phyloP scores from a whole-genome alignment of 2,797 vertebrate species.

The Margarornis squamiger region DNA sequence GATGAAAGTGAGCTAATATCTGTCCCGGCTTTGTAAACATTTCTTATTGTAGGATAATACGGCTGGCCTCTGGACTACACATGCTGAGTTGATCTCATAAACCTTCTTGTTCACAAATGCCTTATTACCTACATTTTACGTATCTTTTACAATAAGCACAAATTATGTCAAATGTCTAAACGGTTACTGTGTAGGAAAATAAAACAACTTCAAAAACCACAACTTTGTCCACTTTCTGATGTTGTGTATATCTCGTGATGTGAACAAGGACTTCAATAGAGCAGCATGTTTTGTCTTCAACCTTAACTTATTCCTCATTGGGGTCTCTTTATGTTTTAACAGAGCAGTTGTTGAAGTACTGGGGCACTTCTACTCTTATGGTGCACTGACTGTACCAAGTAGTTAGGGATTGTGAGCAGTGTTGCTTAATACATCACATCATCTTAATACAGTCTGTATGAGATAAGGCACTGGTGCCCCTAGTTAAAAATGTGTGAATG shows the following conservation, averaged over 20 bases:
- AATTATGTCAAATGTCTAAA: not conserved
- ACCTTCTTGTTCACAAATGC: not conserved
- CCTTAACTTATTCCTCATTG: not conserved
- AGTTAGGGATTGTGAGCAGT: not conserved
- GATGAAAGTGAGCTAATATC: not conserved
- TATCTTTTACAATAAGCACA: not conserved
- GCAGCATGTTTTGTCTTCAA: constrained; percentile 59
- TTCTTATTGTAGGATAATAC: not conserved
- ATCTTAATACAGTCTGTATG: not conserved
- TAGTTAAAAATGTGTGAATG: not conserved
- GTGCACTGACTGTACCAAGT: not conserved
- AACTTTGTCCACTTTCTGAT: not conserved
- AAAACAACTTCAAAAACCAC: not conserved
- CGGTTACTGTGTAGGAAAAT: not conserved
- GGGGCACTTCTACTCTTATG: not conserved
- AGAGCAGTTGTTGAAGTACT: not conserved
- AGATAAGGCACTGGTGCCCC: not conserved
- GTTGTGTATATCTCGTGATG: constrained; percentile 21
- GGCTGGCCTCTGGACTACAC: not conserved
- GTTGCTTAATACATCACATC: not conserved
- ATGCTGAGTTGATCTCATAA: not conserved
- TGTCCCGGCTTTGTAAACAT: not conserved
- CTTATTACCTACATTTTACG: not conserved
- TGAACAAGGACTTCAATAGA: constrained; percentile 7
- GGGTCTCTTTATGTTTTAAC: constrained; percentile 25